Conservation (phyloP, 1,140 invertebrate genomes). For the Cydia strobilella region DNA sequence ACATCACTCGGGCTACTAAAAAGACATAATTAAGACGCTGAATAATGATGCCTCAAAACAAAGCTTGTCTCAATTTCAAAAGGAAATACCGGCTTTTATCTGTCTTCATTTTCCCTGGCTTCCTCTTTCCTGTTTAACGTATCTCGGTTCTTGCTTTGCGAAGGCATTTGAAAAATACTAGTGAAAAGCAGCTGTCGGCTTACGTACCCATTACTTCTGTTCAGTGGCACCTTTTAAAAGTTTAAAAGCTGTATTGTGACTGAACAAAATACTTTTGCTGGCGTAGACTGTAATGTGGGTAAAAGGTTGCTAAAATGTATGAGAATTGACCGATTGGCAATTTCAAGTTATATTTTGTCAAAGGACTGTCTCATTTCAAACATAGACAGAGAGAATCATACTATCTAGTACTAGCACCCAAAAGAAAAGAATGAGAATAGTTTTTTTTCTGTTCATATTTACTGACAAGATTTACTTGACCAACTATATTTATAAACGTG, state of each 20-base stretch:
- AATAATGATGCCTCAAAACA: constrained; percentile 10
- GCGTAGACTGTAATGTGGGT: not conserved
- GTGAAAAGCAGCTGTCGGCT: not conserved
- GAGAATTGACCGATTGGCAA: too few relatives aligned
- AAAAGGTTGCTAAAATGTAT: too few relatives aligned
- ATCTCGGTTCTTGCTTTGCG: not conserved
- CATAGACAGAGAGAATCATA: too few relatives aligned
- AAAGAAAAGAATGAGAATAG: too few relatives aligned
- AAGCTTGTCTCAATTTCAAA: constrained; percentile 1
- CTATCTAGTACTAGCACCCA: too few relatives aligned
- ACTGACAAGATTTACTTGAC: too few relatives aligned
- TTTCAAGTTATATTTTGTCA: too few relatives aligned
- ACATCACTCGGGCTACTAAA: not conserved
- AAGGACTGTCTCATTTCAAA: too few relatives aligned
- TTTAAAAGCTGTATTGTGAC: not conserved
- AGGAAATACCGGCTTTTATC: constrained; percentile 4
- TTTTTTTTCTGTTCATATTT: too few relatives aligned
- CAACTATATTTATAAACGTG: too few relatives aligned
- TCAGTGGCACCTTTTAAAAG: constrained; percentile 16
- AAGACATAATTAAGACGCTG: not conserved
- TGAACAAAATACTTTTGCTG: not conserved
- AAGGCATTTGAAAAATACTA: not conserved
- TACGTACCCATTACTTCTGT: not conserved
- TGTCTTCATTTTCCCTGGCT: not conserved
- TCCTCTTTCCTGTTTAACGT: not conserved